Evolutionary conservation across 1,140 invertebrate genomes (phyloP).

Genomic region (Drosophila kurseongensis): DNA sequence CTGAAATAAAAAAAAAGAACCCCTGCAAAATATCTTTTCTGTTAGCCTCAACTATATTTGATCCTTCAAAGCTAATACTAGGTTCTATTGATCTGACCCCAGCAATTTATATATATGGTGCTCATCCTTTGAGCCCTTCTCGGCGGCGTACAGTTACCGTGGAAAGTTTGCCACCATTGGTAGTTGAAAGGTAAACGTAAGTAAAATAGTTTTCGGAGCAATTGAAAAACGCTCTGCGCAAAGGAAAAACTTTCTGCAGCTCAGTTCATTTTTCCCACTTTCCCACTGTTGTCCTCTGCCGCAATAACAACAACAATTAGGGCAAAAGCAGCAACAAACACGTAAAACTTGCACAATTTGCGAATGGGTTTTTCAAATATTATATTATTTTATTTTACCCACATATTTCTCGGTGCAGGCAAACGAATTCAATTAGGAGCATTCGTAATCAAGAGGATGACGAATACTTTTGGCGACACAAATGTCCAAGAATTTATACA

Average conservation of each 20-base stretch:
- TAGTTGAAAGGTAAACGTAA: constrained; percentile 66
- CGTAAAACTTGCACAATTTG: constrained; percentile 53
- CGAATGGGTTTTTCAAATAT: constrained; percentile 25
- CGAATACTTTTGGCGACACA: constrained; percentile 29
- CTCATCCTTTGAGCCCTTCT: neutral
- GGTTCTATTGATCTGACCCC: neutral
- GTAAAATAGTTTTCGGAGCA: constrained; percentile 71
- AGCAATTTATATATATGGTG: neutral
- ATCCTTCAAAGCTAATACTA: neutral
- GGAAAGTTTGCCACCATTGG: constrained; percentile 67
- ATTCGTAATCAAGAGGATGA: constrained; percentile 21
- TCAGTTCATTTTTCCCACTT: constrained; percentile 56
- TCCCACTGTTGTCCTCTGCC: constrained; percentile 1
- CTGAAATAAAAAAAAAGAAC: too few relatives aligned
- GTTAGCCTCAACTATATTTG: too few relatives aligned
- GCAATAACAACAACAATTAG: constrained; percentile 11
- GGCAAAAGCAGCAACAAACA: constrained; percentile 15
- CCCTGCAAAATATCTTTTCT: too few relatives aligned
- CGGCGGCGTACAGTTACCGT: constrained; percentile 40
- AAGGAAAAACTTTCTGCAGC: constrained; percentile 50
- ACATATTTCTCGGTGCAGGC: constrained; percentile 15
- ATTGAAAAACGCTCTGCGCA: constrained; percentile 70
- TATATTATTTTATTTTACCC: constrained; percentile 25
- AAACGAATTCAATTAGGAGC: constrained; percentile 52
- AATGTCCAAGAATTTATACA: constrained; percentile 19